Evolutionary conservation across 2,888 invertebrate genomes (phyloP), one percentile per base, ranked within the genome.

Genomic region (Artemia sp.): DNA sequence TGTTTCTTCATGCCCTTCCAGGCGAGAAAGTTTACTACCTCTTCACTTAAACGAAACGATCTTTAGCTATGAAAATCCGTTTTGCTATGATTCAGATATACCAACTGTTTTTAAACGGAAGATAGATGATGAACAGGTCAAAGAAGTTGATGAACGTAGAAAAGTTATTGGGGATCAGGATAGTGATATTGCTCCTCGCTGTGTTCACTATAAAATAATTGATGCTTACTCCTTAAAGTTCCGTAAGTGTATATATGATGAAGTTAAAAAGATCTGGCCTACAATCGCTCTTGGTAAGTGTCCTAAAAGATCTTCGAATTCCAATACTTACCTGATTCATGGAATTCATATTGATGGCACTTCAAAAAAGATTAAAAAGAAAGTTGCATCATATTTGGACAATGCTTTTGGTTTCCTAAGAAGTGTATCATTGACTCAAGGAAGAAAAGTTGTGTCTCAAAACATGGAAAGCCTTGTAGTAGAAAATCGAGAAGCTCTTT

Each of bases 1-100:
- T 58, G 64, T 58, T n/a, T 58, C 64, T 58, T 58, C 64, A n/a
- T 58, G 64, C 24, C 64, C 64, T 19, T n/a, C 14, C n/a, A 58
- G 24, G 10, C n/a, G 64, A 58, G 64, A 58, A 10, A 58, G 24
- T 1, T 8, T 58, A 19, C 24, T 58, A 8, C 64, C 64, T 19
- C 14, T 10, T 1, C 64, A 58, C 64, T 19, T 24, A 0, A n/a
- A n/a, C 8, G 14, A 58, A 9, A 58, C 24, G 14, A 58, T 58
- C n/a, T 58, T 19, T 24, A 58, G 64, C 24, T 58, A 58, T 24
- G n/a, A n/a, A 9, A 24, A 58, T 24, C 64, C 64, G 38, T 38
- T 38, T 38, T 38, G 38, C 38, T 38, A 1, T 38, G 38, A 38
- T 38, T 38, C 38, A 38, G 38, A 38, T 5, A 38, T 38, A 38